Conservation (phyloP, 2,113 vertebrate genomes). For the Colistium nudipinnis region DNA sequence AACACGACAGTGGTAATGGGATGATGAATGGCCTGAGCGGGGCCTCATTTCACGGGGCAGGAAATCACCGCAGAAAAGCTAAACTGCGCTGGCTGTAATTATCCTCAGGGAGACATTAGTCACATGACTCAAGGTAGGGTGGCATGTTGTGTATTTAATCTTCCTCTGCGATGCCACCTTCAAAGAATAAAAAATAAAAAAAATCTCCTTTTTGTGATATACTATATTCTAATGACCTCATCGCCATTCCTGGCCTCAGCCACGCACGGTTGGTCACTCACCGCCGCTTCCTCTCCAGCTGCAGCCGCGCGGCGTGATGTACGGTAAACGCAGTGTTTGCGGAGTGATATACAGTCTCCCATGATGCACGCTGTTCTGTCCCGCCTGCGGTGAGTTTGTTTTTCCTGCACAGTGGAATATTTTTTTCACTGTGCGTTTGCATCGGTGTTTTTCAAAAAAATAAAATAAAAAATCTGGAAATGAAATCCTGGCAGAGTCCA, state of each 20-base stretch:
- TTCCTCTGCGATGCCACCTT: constrained; percentile 37
- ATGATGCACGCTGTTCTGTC: constrained; percentile 20
- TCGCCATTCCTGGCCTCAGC: constrained; percentile 28
- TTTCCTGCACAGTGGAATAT: constrained; percentile 13
- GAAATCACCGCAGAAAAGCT: constrained; percentile 78
- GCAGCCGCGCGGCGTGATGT: constrained; percentile 22
- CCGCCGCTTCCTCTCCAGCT: constrained; percentile 42
- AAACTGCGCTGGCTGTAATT: constrained; percentile 76
- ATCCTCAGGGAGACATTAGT: constrained; percentile 75
- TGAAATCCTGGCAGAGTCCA: constrained; percentile 17
- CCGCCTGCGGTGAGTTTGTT: constrained; percentile 6
- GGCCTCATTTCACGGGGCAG: constrained; percentile 78
- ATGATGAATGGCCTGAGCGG: constrained; percentile 76
- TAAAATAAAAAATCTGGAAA: constrained; percentile 17
- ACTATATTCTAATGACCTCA: constrained; percentile 51
- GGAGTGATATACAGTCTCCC: constrained; percentile 28
- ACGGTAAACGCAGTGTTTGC: constrained; percentile 19
- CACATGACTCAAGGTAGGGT: constrained; percentile 66
- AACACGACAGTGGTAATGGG: constrained; percentile 69
- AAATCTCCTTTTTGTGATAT: too few species aligned
- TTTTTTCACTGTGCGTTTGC: constrained; percentile 1
- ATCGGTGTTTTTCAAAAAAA: too few species aligned
- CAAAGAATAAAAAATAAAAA: too few species aligned
- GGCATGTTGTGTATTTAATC: constrained; percentile 53
- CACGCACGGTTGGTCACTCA: constrained; percentile 31